Base-by-base conservation (phyloP, 2,888 invertebrate genomes). In the Phlogophora meticulosa region DNA sequence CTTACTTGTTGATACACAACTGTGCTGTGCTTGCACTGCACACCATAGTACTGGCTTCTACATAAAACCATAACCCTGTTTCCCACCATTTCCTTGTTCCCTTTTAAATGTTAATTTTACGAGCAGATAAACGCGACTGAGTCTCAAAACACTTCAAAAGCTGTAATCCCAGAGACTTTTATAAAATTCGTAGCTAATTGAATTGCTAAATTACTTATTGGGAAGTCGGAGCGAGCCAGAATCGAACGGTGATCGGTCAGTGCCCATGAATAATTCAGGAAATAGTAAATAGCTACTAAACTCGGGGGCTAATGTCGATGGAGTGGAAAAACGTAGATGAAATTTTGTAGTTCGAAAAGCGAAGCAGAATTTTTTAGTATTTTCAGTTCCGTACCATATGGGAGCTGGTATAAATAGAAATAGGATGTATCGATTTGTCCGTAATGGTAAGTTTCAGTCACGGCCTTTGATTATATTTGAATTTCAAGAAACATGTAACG, bases 181-280 rank as follows among this genome's bases (percentile, higher is more conserved):
- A 84, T 83, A 77, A 84, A 85, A 81, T 71, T 82, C 53, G 15
- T 58, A 85, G 72, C 85, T 88, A 86, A 90, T 89, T 88, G 90
- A 90, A 88, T 91, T 88, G 89, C 89, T 87, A 88, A 90, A 87
- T 86, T 82, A 81, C 82, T 64, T 83, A 80, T 83, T 86, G 78
- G 73, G 64, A 83, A 83, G 83, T 82, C 81, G 65, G 55, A 79
- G 72, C 69, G 72, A 62, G 69, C 69, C 48, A 46, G 62, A 82
- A 85, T 80, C 81, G 81, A 76, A 80, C 70, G 74, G 74, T 82
- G 84, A 88, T 87, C 87, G 86, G 88, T 88, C 86, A 88, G 84
- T 69, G 69, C 60, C 62, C 28, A 87, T 90, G 86, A 88, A 89
- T 90, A 82, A 90, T 90, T 88, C 87, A 89, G 63, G 22, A 56